Base-by-base conservation (phyloP, 2,888 invertebrate species). In the Ophioninae sp. region DNA sequence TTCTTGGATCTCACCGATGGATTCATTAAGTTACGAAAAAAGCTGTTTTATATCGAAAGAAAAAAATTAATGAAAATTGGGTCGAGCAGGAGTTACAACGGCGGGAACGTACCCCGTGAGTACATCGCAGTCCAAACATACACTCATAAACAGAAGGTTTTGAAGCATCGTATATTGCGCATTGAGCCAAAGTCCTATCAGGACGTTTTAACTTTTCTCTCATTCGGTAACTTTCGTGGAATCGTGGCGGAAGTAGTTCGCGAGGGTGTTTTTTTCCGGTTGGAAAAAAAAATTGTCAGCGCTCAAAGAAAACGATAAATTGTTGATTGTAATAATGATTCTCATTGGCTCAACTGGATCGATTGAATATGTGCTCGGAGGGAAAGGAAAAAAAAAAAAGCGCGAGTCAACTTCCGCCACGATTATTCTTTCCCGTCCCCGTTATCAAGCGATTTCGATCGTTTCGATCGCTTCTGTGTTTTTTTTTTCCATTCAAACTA, bases 351-450 rank as follows among this genome's bases (percentile, higher is more conserved):
- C 59, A n/a, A 13, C 10, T n/a, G 30, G 61, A 69, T 41, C 57
- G 59, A 61, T 30, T 41, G 23, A 39, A 61, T 59, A 69, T 57
- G n/a, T 39, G n/a, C 57, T 39, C 39, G 23, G 20, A 41, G n/a
- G 70, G 75, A 30, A 21, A 30, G 70, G 50, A 57, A 69, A 64
- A 68, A 37, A 17, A n/a, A 65, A 76, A 75, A 50, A 6, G 7
- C 62, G 20, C 64, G 65, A 56, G 44, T 41, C 39, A n/a, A 37
- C 81, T 84, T 87, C 84, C 78, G 85, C 84, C 86, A 86, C 81
- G 77, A 83, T 78, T 21, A 68, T 67, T 41, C 56, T 56, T 8
- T 13, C 41, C 39, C 30, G 7, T 13, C 41, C 39, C 37, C 65
- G 6, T 72, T 69, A 23, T 62, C 50, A 50, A 17, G 62, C 77